These are phyloP conservation scores for Drosophila sordidula DNA, from an alignment of 2,888 invertebrate species.

Conservation along the genomic window DNA sequence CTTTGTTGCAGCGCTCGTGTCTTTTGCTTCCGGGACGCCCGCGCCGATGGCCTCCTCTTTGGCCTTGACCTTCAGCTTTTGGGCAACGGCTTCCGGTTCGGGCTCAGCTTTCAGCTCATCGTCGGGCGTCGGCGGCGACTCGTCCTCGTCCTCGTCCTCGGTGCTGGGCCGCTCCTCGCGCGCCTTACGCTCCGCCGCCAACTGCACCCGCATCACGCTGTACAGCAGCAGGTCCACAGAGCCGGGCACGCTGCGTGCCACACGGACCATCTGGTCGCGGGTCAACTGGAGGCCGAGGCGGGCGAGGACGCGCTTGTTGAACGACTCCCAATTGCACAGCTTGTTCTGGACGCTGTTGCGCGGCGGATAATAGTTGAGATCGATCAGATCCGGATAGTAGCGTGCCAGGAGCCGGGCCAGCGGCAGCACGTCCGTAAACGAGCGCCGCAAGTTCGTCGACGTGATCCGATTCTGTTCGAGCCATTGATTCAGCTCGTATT, in stretches of 20 bases:
- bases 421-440: constrained; percentile 89
- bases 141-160: not conserved
- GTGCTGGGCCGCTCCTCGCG: not conserved
- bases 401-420: constrained; percentile 90
- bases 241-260: constrained; percentile 88
- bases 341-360: constrained; percentile 89
- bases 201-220: constrained; percentile 49
- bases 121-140: not conserved
- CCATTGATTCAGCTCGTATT: constrained; percentile 55
- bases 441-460: constrained; percentile 86
- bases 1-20: no score
- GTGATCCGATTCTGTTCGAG: constrained; percentile 35
- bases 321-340: constrained; percentile 90
- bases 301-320: constrained; percentile 90
- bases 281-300: constrained; percentile 87
- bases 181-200: constrained; percentile 13
- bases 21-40: no score
- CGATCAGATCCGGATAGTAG: constrained; percentile 90
- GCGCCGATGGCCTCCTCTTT: no score
- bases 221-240: constrained; percentile 88
- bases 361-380: constrained; percentile 91
- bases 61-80: no score
- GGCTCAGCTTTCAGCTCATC: no score
- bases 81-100: no score
- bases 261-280: constrained; percentile 87